phyloP scores from a whole-genome alignment of 2,888 invertebrate species.

The Synanthedon vespiformis region DNA sequence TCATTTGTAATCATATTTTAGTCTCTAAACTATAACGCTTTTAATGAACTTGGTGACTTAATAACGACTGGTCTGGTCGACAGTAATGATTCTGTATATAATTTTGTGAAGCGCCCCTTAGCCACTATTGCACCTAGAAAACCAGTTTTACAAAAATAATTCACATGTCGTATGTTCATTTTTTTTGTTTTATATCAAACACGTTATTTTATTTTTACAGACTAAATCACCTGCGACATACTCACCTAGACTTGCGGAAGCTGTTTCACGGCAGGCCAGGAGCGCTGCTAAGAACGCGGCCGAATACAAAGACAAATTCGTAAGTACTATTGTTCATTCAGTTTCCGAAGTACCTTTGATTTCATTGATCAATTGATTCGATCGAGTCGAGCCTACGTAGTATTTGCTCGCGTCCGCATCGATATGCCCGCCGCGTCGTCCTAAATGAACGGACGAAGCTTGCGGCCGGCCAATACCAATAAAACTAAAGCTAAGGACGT shows the following conservation, averaged over 20 bases:
- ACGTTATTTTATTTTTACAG: conserved; percentile 25
- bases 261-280: conserved; percentile 39
- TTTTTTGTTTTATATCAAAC: neutral
- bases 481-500: conserved; percentile 40
- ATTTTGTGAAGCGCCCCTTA: too few species aligned
- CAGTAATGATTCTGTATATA: too few species aligned
- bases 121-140: too few species aligned
- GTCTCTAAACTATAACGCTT: too few species aligned
- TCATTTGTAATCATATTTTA: too few species aligned
- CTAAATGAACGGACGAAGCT: conserved; percentile 65
- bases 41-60: too few species aligned
- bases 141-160: neutral
- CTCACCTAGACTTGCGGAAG: conserved; percentile 28
- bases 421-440: conserved; percentile 63
- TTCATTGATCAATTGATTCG: conserved; percentile 43
- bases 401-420: conserved; percentile 41
- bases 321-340: conserved; percentile 34
- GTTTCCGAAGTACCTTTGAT: conserved; percentile 31
- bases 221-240: conserved; percentile 26
- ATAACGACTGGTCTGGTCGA: too few species aligned
- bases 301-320: conserved; percentile 46
- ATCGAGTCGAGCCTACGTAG: conserved; percentile 31
- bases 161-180: neutral
- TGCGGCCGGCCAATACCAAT: conserved; percentile 55
- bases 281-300: conserved; percentile 29